Percentiles rank a stretch among this genome's conserved stretches.
Conservation (phyloP, 2,797 vertebrate genomes). For the Rhabdomys pumilio region DNA sequence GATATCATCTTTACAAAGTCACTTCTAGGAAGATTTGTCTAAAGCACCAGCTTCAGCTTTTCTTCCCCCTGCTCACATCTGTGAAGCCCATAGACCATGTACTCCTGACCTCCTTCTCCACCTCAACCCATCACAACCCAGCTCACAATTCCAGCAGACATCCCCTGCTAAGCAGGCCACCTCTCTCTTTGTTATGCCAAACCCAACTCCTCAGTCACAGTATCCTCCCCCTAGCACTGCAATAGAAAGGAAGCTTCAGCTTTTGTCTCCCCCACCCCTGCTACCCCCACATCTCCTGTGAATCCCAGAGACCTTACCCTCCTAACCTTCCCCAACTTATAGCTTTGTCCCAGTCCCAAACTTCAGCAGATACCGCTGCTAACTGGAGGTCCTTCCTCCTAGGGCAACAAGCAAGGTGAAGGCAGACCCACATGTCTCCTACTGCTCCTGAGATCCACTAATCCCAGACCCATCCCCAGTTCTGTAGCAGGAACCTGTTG, state of each 20-base stretch:
- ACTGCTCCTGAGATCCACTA: neutral
- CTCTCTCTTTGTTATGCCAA: neutral
- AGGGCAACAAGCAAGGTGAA: neutral
- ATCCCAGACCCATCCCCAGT: neutral
- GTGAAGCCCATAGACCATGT: neutral
- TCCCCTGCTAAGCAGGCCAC: neutral
- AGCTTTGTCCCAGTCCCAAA: neutral
- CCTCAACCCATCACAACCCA: neutral
- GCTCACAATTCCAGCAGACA: neutral
- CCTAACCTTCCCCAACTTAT: neutral
- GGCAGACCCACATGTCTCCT: neutral
- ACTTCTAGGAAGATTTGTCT: conserved; percentile 66
- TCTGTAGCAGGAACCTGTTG: neutral
- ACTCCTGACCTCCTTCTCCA: neutral
- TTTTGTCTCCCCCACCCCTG: neutral
- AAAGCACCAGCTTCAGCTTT: conserved; percentile 58
- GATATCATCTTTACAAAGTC: conserved; percentile 31
- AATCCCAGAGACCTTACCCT: neutral
- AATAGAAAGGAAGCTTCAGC: neutral
- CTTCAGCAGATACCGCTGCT: neutral
- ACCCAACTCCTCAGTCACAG: neutral
- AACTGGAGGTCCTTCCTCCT: neutral
- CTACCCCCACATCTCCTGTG: neutral
- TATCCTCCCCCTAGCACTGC: neutral
- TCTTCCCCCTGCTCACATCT: neutral